Evolutionary conservation across 2,113 vertebrate species (phyloP).

Genomic region (Plotosus lineatus): DNA sequence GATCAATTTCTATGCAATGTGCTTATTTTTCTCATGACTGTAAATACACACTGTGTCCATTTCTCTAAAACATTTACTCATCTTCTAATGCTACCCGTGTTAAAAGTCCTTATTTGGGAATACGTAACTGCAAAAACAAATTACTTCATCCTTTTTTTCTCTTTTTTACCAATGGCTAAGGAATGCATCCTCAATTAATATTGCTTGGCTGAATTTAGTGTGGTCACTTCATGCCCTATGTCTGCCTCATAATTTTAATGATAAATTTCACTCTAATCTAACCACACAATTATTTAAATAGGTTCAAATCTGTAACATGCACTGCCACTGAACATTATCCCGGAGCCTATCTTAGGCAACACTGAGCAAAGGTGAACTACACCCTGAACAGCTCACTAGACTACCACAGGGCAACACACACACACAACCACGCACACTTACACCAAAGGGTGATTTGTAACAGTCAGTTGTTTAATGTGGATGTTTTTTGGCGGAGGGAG

Average conservation of each 20-base stretch:
- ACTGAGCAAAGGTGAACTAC: too few species aligned
- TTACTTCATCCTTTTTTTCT: neutral
- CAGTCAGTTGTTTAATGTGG: too few species aligned
- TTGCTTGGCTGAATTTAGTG: neutral
- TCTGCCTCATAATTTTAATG: neutral
- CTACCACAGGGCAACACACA: too few species aligned
- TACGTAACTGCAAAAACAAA: neutral
- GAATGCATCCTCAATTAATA: neutral
- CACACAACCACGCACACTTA: too few species aligned
- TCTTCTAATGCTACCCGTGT: neutral
- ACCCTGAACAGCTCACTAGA: too few species aligned
- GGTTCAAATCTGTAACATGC: neutral
- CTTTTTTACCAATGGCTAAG: neutral
- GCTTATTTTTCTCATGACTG: too few species aligned
- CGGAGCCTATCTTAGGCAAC: too few species aligned
- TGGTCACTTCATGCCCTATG: neutral
- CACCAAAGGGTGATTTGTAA: too few species aligned
- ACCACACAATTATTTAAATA: neutral
- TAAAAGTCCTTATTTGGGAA: neutral
- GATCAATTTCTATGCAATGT: too few species aligned
- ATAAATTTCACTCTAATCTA: neutral
- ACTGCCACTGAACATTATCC: too few species aligned
- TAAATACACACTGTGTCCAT: neutral
- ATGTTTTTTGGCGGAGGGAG: too few species aligned
- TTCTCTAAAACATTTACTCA: neutral